phyloP scores from a whole-genome alignment of 2,888 invertebrate species.

The Aphrophora alni region DNA sequence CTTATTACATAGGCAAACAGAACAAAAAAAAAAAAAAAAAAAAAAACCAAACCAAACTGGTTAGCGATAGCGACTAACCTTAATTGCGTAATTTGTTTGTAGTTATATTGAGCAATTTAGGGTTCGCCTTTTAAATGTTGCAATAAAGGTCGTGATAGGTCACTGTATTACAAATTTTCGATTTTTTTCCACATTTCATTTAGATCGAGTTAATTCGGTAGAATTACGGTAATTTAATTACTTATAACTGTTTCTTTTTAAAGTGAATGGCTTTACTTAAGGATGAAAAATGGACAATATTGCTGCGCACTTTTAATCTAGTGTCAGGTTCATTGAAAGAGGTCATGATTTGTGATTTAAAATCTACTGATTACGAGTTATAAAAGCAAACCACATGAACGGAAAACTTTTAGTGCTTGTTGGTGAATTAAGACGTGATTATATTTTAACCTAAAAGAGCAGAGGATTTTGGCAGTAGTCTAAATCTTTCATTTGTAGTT shows the following conservation, averaged over 20 bases:
- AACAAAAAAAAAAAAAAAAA: too few relatives aligned
- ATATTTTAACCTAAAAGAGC: not conserved
- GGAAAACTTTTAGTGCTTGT: not conserved
- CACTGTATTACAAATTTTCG: not conserved
- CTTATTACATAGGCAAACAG: too few relatives aligned
- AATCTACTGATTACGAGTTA: not conserved
- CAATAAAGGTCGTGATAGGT: not conserved
- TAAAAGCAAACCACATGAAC: not conserved
- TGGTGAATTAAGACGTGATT: not conserved
- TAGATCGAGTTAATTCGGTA: not conserved
- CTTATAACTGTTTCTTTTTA: not conserved
- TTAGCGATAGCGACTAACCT: too few relatives aligned
- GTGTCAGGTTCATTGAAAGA: not conserved
- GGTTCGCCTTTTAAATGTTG: too few relatives aligned
- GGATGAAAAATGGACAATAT: not conserved
- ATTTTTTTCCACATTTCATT: not conserved
- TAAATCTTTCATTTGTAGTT: too few relatives aligned
- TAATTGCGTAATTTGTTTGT: too few relatives aligned
- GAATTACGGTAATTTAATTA: not conserved
- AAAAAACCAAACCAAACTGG: too few relatives aligned
- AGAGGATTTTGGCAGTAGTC: not conserved
- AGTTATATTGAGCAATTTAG: too few relatives aligned
- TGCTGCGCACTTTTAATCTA: not conserved
- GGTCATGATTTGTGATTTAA: not conserved
- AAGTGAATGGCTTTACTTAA: constrained; percentile 9